These are phyloP conservation scores for Arge pagana DNA, from an alignment of 2,888 invertebrate species.

Conservation along the genomic window DNA sequence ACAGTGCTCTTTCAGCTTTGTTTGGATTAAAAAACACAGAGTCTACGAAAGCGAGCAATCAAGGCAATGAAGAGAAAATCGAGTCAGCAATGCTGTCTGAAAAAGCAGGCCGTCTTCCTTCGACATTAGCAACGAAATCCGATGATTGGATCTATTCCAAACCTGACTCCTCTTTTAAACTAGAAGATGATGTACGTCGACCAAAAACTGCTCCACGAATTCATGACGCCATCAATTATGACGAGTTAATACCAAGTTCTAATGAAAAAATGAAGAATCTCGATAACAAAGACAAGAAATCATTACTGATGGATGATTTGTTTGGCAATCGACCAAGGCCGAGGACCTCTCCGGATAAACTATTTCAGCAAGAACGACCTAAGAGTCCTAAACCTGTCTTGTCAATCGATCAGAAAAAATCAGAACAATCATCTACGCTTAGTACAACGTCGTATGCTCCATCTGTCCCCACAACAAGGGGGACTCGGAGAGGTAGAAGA, in stretches of 20 bases:
- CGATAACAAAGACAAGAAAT: conserved; percentile 37
- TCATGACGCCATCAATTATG: background rate
- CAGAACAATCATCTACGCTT: conserved; percentile 28
- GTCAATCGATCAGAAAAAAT: conserved; percentile 24
- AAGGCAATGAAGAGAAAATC: background rate
- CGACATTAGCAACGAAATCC: background rate
- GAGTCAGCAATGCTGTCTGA: background rate
- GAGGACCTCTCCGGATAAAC: conserved; percentile 21
- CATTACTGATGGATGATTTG: conserved; percentile 44
- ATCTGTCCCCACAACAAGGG: conserved; percentile 35
- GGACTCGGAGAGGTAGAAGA: conserved; percentile 43
- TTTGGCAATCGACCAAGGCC: conserved; percentile 38
- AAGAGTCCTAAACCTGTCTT: conserved; percentile 25
- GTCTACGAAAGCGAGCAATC: conserved; percentile 25
- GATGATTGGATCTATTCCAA: background rate
- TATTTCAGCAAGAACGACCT: conserved; percentile 21
- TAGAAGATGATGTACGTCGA: background rate
- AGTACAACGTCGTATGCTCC: conserved; percentile 31
- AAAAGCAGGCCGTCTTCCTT: too few relatives aligned
- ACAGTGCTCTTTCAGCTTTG: conserved; percentile 40
- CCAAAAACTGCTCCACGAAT: background rate
- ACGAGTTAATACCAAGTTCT: background rate
- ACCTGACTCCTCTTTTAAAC: background rate
- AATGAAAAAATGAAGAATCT: background rate
- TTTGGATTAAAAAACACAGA: conserved; percentile 42